These are phyloP conservation scores for Euzophera pinguis DNA, from an alignment of 2,888 invertebrate species.

Conservation along the genomic window DNA sequence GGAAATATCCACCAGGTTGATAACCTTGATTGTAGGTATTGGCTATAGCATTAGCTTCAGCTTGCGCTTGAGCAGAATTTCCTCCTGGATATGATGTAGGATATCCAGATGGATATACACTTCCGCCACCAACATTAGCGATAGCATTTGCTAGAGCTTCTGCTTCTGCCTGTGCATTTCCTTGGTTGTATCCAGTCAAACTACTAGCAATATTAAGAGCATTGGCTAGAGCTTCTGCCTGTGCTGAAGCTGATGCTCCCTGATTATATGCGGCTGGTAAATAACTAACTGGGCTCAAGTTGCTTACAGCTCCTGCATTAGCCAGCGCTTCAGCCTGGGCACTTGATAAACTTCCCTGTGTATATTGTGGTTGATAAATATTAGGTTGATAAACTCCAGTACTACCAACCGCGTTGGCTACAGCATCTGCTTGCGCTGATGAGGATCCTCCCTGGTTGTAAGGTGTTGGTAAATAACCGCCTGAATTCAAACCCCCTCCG, in stretches of 20 bases:
- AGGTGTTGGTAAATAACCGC: background rate
- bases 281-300: background rate
- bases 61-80: constrained; percentile 8
- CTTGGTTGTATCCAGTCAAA: background rate
- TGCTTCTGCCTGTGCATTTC: background rate
- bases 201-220: background rate
- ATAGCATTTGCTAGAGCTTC: background rate
- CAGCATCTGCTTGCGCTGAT: background rate
- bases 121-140: background rate
- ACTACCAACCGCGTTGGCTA: background rate
- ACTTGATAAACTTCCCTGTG: background rate
- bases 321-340: background rate
- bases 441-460: background rate
- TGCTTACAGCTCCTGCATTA: background rate
- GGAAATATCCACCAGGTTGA: background rate
- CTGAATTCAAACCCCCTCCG: background rate
- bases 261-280: background rate
- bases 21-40: background rate
- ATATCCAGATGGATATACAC: background rate
- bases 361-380: background rate
- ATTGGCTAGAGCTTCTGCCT: background rate
- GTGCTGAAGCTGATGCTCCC: background rate
- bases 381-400: background rate
- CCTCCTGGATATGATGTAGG: background rate
- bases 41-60: background rate